phyloP scores from a whole-genome alignment of 2,888 invertebrate species.

The Limnephilus auricula region DNA sequence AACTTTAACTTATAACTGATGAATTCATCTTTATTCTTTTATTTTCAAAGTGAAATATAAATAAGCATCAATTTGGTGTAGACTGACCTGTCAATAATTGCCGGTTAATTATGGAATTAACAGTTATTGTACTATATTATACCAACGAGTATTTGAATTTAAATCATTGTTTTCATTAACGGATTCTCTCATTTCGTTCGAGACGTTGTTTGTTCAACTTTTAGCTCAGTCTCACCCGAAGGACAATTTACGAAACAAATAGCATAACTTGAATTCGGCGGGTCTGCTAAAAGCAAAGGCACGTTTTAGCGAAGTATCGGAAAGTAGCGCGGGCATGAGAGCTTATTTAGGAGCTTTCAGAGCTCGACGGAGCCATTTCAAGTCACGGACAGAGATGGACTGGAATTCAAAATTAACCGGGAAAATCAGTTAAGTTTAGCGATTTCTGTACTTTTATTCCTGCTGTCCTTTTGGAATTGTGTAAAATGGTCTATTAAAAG shows the following conservation, averaged over 20 bases:
- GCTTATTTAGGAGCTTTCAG: slow-evolving; percentile 56
- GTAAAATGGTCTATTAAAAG: no score
- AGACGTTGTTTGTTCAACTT: neutral
- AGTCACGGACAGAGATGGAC: slow-evolving; percentile 6
- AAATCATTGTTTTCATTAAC: neutral
- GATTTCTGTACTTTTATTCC: no score
- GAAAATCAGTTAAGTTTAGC: no score
- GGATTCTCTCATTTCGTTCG: neutral
- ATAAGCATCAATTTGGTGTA: no score
- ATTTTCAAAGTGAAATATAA: no score
- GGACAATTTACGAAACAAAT: slow-evolving; percentile 31
- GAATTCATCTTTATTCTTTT: no score
- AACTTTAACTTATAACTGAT: no score
- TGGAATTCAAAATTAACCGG: neutral
- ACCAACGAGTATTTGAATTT: neutral
- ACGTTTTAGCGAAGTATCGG: slow-evolving; percentile 53
- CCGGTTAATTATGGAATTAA: no score
- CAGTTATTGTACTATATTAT: no score
- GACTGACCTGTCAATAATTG: no score
- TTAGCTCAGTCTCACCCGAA: neutral
- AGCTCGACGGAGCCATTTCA: slow-evolving; percentile 44
- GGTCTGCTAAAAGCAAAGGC: slow-evolving; percentile 57
- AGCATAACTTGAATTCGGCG: slow-evolving; percentile 44
- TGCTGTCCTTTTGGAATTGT: neutral
- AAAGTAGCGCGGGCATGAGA: slow-evolving; percentile 46